Conservation (phyloP, 1,140 invertebrate species). For the Druon quercuslanigerum region DNA sequence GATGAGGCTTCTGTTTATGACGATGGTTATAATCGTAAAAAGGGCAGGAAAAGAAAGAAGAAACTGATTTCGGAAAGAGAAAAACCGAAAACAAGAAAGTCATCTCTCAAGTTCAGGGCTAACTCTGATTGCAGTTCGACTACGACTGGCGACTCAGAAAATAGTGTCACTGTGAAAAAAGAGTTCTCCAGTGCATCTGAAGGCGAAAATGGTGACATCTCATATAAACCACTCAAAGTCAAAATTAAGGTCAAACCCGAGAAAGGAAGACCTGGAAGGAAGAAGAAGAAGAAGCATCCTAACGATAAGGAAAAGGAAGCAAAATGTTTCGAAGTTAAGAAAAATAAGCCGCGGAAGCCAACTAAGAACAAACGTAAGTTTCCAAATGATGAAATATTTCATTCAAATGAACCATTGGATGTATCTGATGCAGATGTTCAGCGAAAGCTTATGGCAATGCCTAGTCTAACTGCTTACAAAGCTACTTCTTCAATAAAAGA, state of each 20-base stretch:
- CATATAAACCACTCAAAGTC: conserved; percentile 21
- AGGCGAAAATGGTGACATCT: conserved; percentile 30
- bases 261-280: background rate
- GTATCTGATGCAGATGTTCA: conserved; percentile 66
- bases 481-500: background rate
- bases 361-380: conserved; percentile 57
- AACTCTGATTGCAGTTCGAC: conserved; percentile 1
- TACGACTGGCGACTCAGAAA: background rate
- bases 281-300: conserved; percentile 38
- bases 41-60: conserved; percentile 69
- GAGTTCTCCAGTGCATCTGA: conserved; percentile 32
- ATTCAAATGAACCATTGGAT: conserved; percentile 56
- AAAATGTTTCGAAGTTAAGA: conserved; percentile 54
- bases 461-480: conserved; percentile 46
- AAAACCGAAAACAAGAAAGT: conserved; percentile 45
- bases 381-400: conserved; percentile 49
- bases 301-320: conserved; percentile 57
- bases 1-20: conserved; percentile 76
- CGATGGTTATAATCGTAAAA: conserved; percentile 76
- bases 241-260: conserved; percentile 15
- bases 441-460: conserved; percentile 63
- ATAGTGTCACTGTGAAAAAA: background rate
- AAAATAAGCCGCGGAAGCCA: conserved; percentile 45
- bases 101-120: conserved; percentile 11
- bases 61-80: conserved; percentile 56